A percentile compares a stretch with the other conserved stretches of the same genome.
These are phyloP conservation scores for Popillia japonica DNA, from an alignment of 1,140 invertebrate species.

Conservation along the genomic window DNA sequence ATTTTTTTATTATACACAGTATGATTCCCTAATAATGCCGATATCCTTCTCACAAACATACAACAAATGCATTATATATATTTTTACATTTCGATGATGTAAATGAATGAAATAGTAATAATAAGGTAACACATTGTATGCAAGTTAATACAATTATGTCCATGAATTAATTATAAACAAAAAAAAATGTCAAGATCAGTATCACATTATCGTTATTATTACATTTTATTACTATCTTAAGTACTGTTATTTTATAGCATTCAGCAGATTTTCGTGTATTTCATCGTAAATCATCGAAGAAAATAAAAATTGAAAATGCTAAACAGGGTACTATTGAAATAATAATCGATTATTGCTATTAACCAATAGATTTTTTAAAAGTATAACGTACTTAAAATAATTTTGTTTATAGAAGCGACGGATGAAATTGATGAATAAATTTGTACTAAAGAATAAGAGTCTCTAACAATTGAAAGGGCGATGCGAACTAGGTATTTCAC, in stretches of 20 bases:
- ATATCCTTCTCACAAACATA: slow-evolving; percentile 9
- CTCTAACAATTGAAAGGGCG: neutral
- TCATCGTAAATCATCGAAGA: no score
- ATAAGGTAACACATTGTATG: neutral
- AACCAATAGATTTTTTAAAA: neutral
- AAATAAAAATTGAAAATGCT: neutral
- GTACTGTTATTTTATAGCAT: no score
- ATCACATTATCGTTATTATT: no score
- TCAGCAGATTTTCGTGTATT: no score
- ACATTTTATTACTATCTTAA: no score
- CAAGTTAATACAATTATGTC: neutral
- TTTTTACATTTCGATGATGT: neutral
- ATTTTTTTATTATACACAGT: neutral
- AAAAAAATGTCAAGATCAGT: no score
- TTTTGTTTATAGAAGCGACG: neutral
- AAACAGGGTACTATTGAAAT: no score
- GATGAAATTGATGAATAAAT: neutral
- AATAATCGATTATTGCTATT: no score
- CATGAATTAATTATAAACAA: neutral
- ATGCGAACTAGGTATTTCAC: neutral
- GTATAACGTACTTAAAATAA: no score
- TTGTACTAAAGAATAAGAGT: slow-evolving; percentile 11
- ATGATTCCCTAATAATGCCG: neutral
- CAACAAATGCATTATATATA: slow-evolving; percentile 23
- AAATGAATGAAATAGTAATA: neutral